A percentile compares a stretch with the other conserved stretches of the same genome.
Conservation (phyloP, 1,140 invertebrate genomes). For the Samia ricini region DNA sequence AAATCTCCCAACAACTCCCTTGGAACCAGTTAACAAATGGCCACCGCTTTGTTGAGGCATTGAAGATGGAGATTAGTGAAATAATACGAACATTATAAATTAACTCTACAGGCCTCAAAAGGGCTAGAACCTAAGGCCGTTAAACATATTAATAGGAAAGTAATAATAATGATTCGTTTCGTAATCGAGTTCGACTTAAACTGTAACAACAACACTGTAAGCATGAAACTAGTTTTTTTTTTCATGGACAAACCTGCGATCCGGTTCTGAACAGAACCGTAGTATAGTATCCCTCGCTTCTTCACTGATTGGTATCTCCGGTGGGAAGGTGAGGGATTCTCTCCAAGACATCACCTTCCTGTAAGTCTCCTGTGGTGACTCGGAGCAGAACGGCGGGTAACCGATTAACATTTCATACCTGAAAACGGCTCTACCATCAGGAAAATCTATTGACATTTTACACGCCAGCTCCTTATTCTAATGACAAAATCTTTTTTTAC, state of each 20-base stretch:
- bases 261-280: slow-evolving; percentile 96
- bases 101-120: too few species aligned
- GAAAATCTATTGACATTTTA: background rate
- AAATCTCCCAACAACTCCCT: too few species aligned
- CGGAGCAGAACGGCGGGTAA: slow-evolving; percentile 99
- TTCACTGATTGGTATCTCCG: slow-evolving; percentile 98
- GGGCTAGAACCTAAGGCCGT: too few species aligned
- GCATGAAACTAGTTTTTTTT: too few species aligned
- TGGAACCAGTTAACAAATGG: too few species aligned
- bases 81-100: too few species aligned
- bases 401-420: slow-evolving; percentile 99
- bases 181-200: too few species aligned
- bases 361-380: slow-evolving; percentile 99
- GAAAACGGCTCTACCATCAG: background rate
- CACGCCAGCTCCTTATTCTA: background rate
- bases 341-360: slow-evolving; percentile 99
- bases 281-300: slow-evolving; percentile 92
- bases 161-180: too few species aligned
- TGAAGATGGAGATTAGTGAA: too few species aligned
- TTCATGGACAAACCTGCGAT: slow-evolving; percentile 84
- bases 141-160: too few species aligned
- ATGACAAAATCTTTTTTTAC: background rate
- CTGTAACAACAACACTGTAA: too few species aligned
- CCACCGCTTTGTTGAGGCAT: too few species aligned
- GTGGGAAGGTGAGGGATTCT: slow-evolving; percentile 98